Evolutionary conservation across 1,140 invertebrate genomes (phyloP).

Genomic region (Zaprionus nigranus): DNA sequence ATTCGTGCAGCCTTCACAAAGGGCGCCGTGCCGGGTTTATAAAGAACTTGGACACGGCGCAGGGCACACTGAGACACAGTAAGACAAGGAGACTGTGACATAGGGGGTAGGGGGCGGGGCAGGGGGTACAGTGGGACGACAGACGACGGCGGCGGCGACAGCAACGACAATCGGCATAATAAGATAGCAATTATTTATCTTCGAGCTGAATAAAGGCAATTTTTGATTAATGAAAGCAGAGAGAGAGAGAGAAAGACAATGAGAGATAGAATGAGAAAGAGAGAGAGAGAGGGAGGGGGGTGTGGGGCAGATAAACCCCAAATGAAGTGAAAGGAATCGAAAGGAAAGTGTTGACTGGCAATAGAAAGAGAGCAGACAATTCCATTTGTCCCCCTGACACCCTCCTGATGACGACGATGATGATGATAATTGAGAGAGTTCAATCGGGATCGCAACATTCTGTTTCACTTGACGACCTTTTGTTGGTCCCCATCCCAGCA

Average conservation of each 20-base stretch:
- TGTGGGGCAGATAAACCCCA: background rate
- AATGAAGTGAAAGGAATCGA: conserved; percentile 68
- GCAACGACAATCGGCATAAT: conserved; percentile 80
- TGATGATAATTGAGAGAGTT: background rate
- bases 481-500: conserved; percentile 22
- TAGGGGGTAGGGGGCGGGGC: no score
- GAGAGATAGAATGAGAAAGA: background rate
- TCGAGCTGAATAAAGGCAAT: conserved; percentile 54
- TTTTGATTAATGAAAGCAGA: conserved; percentile 79
- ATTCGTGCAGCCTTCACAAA: conserved; percentile 61
- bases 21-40: conserved; percentile 65
- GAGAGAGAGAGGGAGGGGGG: background rate
- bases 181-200: conserved; percentile 81
- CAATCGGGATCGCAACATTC: background rate
- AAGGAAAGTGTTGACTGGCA: conserved; percentile 76
- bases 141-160: conserved; percentile 59
- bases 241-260: background rate
- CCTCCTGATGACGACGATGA: background rate
- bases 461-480: conserved; percentile 39
- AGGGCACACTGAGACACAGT: background rate
- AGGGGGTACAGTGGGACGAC: background rate
- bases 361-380: conserved; percentile 44
- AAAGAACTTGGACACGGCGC: conserved; percentile 59
- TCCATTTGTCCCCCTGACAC: conserved; percentile 55
- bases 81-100: no score